Evolutionary conservation across 2,797 vertebrate genomes (phyloP), one percentile per base, ranked within the genome.

Genomic region (Pseudopleuronectes americanus): DNA sequence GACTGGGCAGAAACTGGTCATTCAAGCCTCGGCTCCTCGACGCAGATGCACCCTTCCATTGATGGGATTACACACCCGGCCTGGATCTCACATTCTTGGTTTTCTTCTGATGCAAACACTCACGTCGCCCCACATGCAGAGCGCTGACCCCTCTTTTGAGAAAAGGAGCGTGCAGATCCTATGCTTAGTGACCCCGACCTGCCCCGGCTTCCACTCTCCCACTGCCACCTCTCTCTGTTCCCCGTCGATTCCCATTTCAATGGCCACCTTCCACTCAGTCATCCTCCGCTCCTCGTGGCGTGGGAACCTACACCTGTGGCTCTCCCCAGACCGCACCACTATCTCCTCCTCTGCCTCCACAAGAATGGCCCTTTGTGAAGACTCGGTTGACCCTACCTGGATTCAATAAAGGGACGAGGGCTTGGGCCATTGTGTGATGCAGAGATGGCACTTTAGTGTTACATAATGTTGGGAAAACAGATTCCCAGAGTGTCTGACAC

Each of bases 261-360:
- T 76, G 51, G 45, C 86, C 78, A 83, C 80, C 80, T 84, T 88
- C 71, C 72, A 57, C 78, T 77, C 59, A 71, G 48, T 41, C 71
- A 22, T 68, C 72, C 70, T 57, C 67, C 54, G 64, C 48, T 72
- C 61, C 56, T 86, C 78, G 8, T 82, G 78, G 86, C 89, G 90
- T 95, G 94, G 93, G 93, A 94, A 93, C 80, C 87, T 90, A 86
- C 92, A 95, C 93, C 93, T 95, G 92, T 92, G 89, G 84, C 86
- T 89, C 74, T 87, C 87, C 87, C 87, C 78, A 89, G 79, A 81
- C 73, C 24, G 58, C 33, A 43, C 62, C 48, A 33, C 60, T 47
- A 45, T 59, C 64, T 51, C 59, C n/a, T 69, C 53, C 24, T 64
- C 38, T 52, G 16, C 23, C 8, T 61, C 68, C 22, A 24, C 62